Percentiles rank a stretch among this genome's conserved stretches.
Evolutionary conservation across 2,797 vertebrate genomes (phyloP).

Genomic region (Cetoscarus ocellatus): DNA sequence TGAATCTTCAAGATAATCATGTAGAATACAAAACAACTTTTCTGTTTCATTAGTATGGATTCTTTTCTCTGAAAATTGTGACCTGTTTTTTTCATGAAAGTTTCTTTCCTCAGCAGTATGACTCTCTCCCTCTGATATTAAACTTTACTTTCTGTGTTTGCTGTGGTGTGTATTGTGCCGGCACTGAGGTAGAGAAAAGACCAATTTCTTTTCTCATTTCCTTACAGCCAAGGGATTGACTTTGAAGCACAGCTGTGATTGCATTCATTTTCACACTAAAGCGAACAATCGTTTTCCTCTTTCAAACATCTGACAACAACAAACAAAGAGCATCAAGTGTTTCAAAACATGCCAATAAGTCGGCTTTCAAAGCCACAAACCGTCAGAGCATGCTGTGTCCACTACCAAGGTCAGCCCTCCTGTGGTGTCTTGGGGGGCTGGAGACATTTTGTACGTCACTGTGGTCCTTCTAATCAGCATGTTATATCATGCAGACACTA

Average conservation of each 20-base stretch:
- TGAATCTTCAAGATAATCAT: too few species aligned
- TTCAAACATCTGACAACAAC: slow-evolving; percentile 4
- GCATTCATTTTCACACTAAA: slow-evolving; percentile 5
- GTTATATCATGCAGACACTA: slow-evolving; percentile 59
- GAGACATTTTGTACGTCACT: slow-evolving; percentile 51
- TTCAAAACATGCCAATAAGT: neutral
- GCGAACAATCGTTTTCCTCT: neutral
- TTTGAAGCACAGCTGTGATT: slow-evolving; percentile 24
- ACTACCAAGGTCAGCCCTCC: slow-evolving; percentile 44
- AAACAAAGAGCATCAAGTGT: slow-evolving; percentile 1
- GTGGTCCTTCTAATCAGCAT: slow-evolving; percentile 44
- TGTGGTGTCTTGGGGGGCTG: slow-evolving; percentile 30
- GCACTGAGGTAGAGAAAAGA: neutral
- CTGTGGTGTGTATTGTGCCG: neutral
- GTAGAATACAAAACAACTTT: too few species aligned
- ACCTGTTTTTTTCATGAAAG: too few species aligned
- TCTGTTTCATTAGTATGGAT: too few species aligned
- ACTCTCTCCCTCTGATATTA: neutral
- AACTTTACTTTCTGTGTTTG: too few species aligned
- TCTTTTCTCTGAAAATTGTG: too few species aligned
- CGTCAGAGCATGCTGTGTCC: neutral
- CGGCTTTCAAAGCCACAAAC: neutral
- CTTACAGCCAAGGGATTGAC: neutral
- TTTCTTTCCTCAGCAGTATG: too few species aligned
- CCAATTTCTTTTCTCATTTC: slow-evolving; percentile 3